Evolutionary conservation across 2,888 invertebrate species (phyloP).

Genomic region (Operophtera brumata): DNA sequence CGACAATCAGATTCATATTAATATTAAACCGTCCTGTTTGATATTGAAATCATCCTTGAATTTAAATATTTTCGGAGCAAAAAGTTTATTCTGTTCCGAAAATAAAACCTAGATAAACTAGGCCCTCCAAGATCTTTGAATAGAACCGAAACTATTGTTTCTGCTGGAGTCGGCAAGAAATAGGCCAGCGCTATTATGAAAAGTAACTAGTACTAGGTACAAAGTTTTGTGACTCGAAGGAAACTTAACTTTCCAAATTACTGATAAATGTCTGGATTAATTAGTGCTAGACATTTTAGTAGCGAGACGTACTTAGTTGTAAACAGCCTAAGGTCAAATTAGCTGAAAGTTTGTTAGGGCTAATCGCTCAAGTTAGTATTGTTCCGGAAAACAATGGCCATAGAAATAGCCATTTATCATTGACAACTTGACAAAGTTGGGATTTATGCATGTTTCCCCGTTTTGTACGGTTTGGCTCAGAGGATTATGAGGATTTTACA

Average conservation of each 20-base stretch:
- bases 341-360: conserved; percentile 33
- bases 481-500: not conserved
- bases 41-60: too few species aligned
- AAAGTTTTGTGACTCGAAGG: too few species aligned
- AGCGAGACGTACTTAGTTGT: conserved; percentile 30
- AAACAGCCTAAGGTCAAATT: conserved; percentile 39
- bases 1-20: too few species aligned
- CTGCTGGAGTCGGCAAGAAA: too few species aligned
- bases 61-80: too few species aligned
- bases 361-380: conserved; percentile 43
- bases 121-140: too few species aligned
- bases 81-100: too few species aligned
- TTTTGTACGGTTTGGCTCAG: not conserved
- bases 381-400: conserved; percentile 33
- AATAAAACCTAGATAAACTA: too few species aligned
- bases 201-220: too few species aligned
- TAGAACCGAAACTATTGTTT: too few species aligned
- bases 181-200: too few species aligned
- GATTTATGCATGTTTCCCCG: conserved; percentile 14
- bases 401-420: conserved; percentile 20
- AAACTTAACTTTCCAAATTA: not conserved
- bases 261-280: not conserved
- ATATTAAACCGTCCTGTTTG: too few species aligned
- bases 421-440: conserved; percentile 15
- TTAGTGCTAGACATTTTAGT: conserved; percentile 9